Percentiles rank a stretch among this genome's conserved stretches.
These are phyloP conservation scores for Lindbergichthys nudifrons DNA, from an alignment of 2,797 vertebrate genomes.

Conservation along the genomic window DNA sequence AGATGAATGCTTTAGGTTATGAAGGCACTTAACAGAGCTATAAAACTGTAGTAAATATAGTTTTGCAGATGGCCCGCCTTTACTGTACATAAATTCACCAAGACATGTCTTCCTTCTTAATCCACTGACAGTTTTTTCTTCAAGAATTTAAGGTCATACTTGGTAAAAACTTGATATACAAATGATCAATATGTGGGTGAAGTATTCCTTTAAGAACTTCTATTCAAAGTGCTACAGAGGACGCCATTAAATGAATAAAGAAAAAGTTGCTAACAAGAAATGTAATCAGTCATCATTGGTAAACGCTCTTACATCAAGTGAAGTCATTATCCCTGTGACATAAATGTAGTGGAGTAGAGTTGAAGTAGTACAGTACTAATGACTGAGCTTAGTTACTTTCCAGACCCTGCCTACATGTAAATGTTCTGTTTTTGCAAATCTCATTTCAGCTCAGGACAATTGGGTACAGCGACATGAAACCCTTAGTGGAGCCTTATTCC, in stretches of 20 bases:
- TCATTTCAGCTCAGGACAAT: constrained; percentile 52
- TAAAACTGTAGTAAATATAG: too few species aligned
- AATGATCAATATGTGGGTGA: too few species aligned
- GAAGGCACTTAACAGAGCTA: too few species aligned
- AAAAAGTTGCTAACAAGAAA: not conserved
- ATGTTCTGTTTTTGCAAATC: constrained; percentile 3
- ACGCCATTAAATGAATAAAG: not conserved
- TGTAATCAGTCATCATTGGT: not conserved
- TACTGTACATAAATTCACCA: too few species aligned
- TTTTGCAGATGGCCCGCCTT: too few species aligned
- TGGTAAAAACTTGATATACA: too few species aligned
- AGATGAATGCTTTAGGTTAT: too few species aligned
- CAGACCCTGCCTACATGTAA: not conserved
- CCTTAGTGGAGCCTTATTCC: constrained; percentile 41
- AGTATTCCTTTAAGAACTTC: too few species aligned
- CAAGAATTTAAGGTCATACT: too few species aligned
- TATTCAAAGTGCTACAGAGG: not conserved
- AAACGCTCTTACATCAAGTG: not conserved
- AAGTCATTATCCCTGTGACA: too few species aligned
- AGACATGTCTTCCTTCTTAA: too few species aligned
- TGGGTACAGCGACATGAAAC: constrained; percentile 24
- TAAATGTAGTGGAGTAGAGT: not conserved
- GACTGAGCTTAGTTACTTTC: not conserved
- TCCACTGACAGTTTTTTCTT: too few species aligned
- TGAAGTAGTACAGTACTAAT: not conserved